A percentile compares a stretch with the other conserved stretches of the same genome.
Evolutionary conservation across 2,113 vertebrate species (phyloP).

Genomic region (Pagrus major): DNA sequence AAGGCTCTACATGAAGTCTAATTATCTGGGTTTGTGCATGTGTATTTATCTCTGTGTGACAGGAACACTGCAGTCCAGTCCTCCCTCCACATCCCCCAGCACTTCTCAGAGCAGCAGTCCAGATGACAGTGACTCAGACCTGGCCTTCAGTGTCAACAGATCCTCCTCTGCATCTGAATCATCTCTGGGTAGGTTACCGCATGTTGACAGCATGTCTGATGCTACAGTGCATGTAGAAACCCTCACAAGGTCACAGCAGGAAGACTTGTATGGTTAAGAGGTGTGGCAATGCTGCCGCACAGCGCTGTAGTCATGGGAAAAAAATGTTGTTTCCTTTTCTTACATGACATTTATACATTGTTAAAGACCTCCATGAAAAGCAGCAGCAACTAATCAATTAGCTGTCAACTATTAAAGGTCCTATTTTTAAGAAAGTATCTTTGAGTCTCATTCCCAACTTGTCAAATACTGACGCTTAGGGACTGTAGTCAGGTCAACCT

Average conservation of each 20-base stretch:
- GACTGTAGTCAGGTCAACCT: too few relatives aligned
- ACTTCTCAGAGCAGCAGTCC: conserved; percentile 92
- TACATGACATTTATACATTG: background rate
- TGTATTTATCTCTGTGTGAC: conserved; percentile 58
- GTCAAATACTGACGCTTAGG: too few relatives aligned
- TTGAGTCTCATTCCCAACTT: too few relatives aligned
- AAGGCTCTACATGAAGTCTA: background rate
- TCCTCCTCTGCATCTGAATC: conserved; percentile 98
- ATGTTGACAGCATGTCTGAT: conserved; percentile 18
- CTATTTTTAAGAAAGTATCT: too few relatives aligned
- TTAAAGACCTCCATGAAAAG: background rate
- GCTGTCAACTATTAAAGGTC: background rate
- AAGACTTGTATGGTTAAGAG: background rate
- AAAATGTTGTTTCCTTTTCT: background rate
- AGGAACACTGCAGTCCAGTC: conserved; percentile 94
- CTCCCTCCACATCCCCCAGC: conserved; percentile 88
- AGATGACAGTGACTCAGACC: conserved; percentile 96
- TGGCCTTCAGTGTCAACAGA: conserved; percentile 96
- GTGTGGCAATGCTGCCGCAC: background rate
- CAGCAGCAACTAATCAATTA: too few relatives aligned
- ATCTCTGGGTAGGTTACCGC: conserved; percentile 90
- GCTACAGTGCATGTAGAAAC: conserved; percentile 11
- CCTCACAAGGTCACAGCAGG: background rate
- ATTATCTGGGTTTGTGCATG: conserved; percentile 37
- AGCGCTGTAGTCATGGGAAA: background rate